Evolutionary conservation across 2,113 vertebrate species (phyloP).

Genomic region (Aegithalos caudatus): DNA sequence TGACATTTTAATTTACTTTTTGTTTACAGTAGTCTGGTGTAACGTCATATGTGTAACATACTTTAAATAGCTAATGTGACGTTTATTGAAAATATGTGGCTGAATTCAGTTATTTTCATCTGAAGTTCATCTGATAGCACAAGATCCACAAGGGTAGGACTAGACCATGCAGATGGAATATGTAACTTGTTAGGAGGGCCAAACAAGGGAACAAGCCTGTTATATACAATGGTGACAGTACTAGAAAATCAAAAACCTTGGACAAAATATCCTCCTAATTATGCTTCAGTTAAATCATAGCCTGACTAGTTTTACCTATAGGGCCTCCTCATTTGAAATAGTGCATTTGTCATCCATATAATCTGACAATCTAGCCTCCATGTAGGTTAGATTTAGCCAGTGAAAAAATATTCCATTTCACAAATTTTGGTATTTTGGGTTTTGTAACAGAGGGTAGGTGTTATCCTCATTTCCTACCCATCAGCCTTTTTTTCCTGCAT

Average conservation of each 20-base stretch:
- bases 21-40: not conserved
- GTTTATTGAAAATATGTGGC: not conserved
- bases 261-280: not conserved
- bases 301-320: not conserved
- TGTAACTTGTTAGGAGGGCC: not conserved
- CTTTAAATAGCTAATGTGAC: not conserved
- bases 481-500: not conserved
- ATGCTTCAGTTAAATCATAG: not conserved
- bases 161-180: not conserved
- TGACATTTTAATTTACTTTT: not conserved
- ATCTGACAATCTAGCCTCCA: not conserved
- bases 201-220: not conserved
- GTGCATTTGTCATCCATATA: not conserved
- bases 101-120: not conserved
- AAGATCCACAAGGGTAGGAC: not conserved
- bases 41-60: not conserved
- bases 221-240: not conserved
- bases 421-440: not conserved
- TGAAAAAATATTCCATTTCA: not conserved
- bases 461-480: not conserved
- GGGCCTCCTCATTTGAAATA: not conserved
- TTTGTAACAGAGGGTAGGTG: fast-evolving
- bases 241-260: not conserved
- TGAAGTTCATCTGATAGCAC: not conserved
- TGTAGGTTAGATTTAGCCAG: not conserved